Conservation (phyloP, 2,888 invertebrate genomes). For the Cosmia trapezina region DNA sequence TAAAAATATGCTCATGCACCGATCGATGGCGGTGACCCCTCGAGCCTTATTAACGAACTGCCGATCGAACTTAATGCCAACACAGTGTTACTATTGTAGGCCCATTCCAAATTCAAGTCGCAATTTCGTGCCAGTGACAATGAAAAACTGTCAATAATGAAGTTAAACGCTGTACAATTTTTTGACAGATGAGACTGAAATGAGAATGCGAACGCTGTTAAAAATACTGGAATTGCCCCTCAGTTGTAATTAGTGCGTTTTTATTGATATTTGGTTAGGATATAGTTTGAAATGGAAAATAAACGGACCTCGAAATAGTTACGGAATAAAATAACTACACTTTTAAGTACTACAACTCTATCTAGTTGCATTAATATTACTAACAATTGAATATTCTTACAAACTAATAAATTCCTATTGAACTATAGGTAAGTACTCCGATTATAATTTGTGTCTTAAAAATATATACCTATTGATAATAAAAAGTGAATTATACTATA, state of each 20-base stretch:
- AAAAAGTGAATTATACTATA: conserved; percentile 13
- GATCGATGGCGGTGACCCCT: conserved; percentile 83
- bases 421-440: background rate
- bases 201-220: too few relatives aligned
- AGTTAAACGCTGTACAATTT: too few relatives aligned
- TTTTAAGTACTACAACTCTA: background rate
- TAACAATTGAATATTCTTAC: conserved; percentile 3
- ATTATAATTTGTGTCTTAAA: conserved; percentile 19
- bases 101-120: background rate
- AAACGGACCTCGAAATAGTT: background rate
- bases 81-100: conserved; percentile 25
- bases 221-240: too few relatives aligned
- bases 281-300: too few relatives aligned
- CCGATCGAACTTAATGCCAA: conserved; percentile 67
- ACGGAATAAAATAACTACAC: background rate
- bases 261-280: background rate
- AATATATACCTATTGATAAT: conserved; percentile 2
- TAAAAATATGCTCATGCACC: conserved; percentile 84
- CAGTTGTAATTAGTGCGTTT: background rate
- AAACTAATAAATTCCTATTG: conserved; percentile 21
- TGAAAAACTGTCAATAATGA: too few relatives aligned
- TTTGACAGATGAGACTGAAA: too few relatives aligned
- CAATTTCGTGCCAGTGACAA: too few relatives aligned
- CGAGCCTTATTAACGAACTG: conserved; percentile 28
- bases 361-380: conserved; percentile 9